Evolutionary conservation across 2,888 invertebrate genomes (phyloP), one percentile per base, ranked within the genome.

Genomic region (Crepidodera aurea): DNA sequence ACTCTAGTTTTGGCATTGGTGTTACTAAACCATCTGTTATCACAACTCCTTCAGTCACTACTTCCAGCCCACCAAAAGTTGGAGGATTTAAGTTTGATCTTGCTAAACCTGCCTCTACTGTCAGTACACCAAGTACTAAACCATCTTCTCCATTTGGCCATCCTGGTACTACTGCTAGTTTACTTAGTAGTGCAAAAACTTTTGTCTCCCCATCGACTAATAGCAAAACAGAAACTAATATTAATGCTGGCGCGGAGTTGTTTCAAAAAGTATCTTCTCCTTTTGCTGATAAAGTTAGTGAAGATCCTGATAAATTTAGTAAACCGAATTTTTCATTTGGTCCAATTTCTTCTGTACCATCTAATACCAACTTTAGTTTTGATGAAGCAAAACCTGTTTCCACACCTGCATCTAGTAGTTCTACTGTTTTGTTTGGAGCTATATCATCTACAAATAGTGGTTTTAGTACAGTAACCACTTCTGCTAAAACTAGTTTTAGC

Each of bases 71-170:
- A 15, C 69, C 69, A 25, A 75, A 73, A 64, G n/a, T 64, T 7
- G 77, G 77, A 22, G 77, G 77, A 22, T 77, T 77, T 61, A 75
- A 75, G 67, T 77, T 75, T 65, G 73, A 77, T 61, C 62, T 77
- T 13, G 59, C 39, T 15, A 73, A 73, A 65, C 46, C 70, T n/a
- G 46, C 54, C 18, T 1, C 39, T n/a, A 22, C 55, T 32, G 19
- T 19, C 12, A 56, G 22, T 34, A 29, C 56, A 29, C 32, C 44
- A 16, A 44, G 16, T 13, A 16, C 13, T 4, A 53, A 53, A 42
- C 54, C 40, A 15, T 42, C 40, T 42, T 29, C 27, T 8, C n/a
- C 54, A 1, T 54, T 54, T 29, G 42, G 51, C 18, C 29, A 18
- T 25, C 22, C 12, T 32, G 6, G 19, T n/a, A 27, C 5, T 29